A percentile compares a stretch with the other conserved stretches of the same genome.
These are phyloP conservation scores for Suncus etruscus DNA, from an alignment of 2,113 vertebrate genomes.

Conservation along the genomic window DNA sequence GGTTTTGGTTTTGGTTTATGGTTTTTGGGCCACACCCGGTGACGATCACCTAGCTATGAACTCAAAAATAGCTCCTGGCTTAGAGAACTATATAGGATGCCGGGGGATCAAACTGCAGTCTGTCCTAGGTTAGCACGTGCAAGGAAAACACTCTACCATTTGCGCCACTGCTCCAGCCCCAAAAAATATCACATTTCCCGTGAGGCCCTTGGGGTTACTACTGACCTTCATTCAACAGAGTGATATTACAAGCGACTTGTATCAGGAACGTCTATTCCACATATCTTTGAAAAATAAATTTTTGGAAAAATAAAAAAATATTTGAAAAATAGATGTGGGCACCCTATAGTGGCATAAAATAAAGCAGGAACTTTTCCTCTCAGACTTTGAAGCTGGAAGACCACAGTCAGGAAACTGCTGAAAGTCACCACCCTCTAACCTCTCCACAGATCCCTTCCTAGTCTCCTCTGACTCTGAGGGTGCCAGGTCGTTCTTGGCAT, in stretches of 20 bases:
- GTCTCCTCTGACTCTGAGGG: not conserved
- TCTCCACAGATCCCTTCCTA: not conserved
- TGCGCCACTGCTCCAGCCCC: too few relatives aligned
- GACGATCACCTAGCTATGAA: too few relatives aligned
- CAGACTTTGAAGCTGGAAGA: not conserved
- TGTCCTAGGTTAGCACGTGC: too few relatives aligned
- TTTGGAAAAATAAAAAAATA: too few relatives aligned
- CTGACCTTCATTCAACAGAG: not conserved
- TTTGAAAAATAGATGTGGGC: too few relatives aligned
- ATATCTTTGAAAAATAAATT: not conserved
- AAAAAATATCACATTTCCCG: not conserved
- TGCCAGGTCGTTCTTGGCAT: not conserved
- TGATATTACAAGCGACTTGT: not conserved
- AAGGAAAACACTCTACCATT: too few relatives aligned
- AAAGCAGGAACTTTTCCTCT: not conserved
- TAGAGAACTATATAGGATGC: too few relatives aligned
- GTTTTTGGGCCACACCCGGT: too few relatives aligned
- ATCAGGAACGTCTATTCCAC: not conserved
- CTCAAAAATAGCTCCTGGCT: too few relatives aligned
- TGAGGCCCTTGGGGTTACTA: not conserved
- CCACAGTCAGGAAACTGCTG: not conserved
- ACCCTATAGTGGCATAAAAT: not conserved
- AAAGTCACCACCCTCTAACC: not conserved
- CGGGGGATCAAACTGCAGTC: too few relatives aligned
- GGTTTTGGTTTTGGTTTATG: too few relatives aligned